Conservation (phyloP, 2,113 vertebrate species). For the Brachypodius melanocephalos region DNA sequence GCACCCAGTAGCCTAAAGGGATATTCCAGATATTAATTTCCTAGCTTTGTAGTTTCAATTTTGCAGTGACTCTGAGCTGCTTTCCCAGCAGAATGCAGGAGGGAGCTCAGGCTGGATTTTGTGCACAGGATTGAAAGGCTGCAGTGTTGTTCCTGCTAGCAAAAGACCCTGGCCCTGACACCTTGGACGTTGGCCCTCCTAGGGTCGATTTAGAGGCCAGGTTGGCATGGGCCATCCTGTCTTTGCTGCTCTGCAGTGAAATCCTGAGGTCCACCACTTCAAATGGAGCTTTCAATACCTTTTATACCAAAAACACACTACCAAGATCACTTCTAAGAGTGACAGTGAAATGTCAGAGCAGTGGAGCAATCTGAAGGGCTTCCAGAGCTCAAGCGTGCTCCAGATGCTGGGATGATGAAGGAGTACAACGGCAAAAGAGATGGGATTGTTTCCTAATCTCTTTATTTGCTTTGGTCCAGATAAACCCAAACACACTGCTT, state of each 20-base stretch:
- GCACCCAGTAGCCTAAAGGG: not conserved
- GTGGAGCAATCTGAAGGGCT: not conserved
- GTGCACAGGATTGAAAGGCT: not conserved
- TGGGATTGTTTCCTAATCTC: not conserved
- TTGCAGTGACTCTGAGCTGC: not conserved
- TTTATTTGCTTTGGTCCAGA: not conserved
- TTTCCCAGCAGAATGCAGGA: not conserved
- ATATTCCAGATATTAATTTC: not conserved
- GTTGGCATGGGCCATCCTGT: not conserved
- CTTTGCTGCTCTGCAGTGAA: not conserved
- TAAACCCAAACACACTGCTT: not conserved
- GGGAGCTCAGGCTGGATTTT: not conserved
- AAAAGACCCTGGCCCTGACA: not conserved
- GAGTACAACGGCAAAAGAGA: not conserved
- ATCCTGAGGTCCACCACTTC: not conserved
- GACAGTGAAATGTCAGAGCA: not conserved
- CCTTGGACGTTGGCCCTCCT: not conserved
- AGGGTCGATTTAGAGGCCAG: not conserved
- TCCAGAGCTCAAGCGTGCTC: not conserved
- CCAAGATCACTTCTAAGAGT: not conserved
- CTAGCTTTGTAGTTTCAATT: not conserved
- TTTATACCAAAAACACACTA: not conserved
- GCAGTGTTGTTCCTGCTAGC: not conserved
- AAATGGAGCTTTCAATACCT: not conserved
- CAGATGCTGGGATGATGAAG: not conserved